phyloP scores from a whole-genome alignment of 2,888 invertebrate species.

The Hypsopygia costalis region DNA sequence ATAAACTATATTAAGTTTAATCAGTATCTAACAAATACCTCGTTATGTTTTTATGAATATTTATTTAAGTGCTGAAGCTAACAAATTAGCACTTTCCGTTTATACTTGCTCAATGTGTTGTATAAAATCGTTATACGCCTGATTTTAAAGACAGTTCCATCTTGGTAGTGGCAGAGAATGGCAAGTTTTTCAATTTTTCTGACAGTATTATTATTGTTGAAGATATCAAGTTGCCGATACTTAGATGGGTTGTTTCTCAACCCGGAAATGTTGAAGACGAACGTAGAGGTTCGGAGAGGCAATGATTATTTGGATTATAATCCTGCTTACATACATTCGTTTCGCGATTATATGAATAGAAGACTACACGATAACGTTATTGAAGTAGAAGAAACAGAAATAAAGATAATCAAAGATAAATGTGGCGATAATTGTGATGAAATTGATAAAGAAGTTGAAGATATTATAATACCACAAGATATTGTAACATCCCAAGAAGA shows the following conservation, averaged over 20 bases:
- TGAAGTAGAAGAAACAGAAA: constrained; percentile 1
- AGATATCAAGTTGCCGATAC: constrained; percentile 25
- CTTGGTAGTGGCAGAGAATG: constrained; percentile 33
- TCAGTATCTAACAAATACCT: too few species aligned
- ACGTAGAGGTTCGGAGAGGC: constrained; percentile 33
- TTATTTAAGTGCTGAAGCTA: too few species aligned
- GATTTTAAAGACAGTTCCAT: constrained; percentile 14
- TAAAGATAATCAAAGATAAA: not conserved
- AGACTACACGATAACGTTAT: not conserved
- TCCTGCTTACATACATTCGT: constrained; percentile 23
- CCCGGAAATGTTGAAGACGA: constrained; percentile 51
- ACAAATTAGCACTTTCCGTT: not conserved
- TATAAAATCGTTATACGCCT: constrained; percentile 6
- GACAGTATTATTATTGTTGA: constrained; percentile 29
- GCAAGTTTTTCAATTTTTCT: constrained; percentile 35
- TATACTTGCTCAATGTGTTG: not conserved
- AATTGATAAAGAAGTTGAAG: not conserved
- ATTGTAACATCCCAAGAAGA: not conserved
- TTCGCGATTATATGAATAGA: not conserved
- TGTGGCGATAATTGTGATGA: constrained; percentile 3
- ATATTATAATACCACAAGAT: not conserved
- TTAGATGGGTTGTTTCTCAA: constrained; percentile 45
- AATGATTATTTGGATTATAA: constrained; percentile 59
- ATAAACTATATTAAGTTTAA: too few species aligned
- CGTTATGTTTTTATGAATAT: too few species aligned